Percentiles rank a stretch among this genome's conserved stretches.
These are phyloP conservation scores for Bettongia penicillata DNA, from an alignment of 2,113 vertebrate genomes.

Conservation along the genomic window DNA sequence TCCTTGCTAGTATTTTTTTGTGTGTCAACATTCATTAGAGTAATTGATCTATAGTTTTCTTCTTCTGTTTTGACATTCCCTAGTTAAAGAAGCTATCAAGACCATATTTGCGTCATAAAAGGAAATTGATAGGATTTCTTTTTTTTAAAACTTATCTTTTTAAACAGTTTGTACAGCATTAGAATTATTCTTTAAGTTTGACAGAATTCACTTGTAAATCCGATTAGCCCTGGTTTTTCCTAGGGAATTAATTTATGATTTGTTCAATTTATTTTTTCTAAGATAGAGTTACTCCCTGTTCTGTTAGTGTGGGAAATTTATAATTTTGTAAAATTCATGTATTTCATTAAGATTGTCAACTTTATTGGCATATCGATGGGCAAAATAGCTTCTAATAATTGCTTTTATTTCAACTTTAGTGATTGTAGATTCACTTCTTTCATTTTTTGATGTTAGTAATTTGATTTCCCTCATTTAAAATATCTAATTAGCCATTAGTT, in stretches of 20 bases:
- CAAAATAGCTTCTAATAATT: not conserved
- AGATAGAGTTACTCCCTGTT: no score
- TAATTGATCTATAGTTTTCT: not conserved
- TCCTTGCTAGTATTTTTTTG: not conserved
- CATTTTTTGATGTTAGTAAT: not conserved
- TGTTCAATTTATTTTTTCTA: no score
- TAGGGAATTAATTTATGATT: no score
- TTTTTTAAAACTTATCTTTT: no score
- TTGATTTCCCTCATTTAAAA: not conserved
- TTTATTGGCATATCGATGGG: not conserved
- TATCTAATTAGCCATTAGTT: not conserved
- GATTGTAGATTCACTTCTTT: not conserved
- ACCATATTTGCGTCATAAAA: not conserved
- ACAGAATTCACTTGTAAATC: no score
- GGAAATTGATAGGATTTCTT: no score
- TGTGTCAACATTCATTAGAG: not conserved
- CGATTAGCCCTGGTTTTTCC: no score
- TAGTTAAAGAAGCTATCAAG: not conserved
- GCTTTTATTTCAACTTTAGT: not conserved
- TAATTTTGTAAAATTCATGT: no score
- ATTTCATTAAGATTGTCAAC: not conserved
- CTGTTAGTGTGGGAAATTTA: no score
- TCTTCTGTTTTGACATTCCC: not conserved
- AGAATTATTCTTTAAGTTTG: no score
- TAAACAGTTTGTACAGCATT: no score